Base-by-base conservation (phyloP, 2,113 vertebrate species). In the Sialia sialis region DNA sequence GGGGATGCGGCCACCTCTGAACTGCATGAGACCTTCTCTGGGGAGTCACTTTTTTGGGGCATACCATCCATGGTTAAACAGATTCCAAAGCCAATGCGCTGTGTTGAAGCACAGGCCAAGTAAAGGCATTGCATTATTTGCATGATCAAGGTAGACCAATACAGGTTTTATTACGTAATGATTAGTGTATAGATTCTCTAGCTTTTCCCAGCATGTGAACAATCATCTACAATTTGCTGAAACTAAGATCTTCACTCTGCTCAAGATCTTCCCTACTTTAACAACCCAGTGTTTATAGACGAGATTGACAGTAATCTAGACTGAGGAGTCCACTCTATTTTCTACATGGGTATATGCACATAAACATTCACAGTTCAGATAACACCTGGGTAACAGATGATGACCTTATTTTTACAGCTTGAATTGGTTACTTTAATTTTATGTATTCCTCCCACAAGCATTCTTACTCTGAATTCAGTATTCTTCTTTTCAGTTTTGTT, bases 351-450 rank as follows among this genome's bases (percentile, higher is more conserved):
- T 67, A 22, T 73, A 48, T 11, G 44, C 4, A 8, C 19, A 72
- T 38, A 59, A 78, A 44, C 30, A 67, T 44, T 62, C 63, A 70
- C 51, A 75, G 68, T 36, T 93, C 68, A 56, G 48, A 67, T 2
- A 4, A 41, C 55, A 66, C 17, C 67, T 39, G 72, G 20, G 80
- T 66, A 90, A 80, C 58, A 89, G 43, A 75, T 52, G 32, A 69
- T 72, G 34, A 78, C 41, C 74, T 82, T 72, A 30, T 72, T 87
- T 92, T 86, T 82, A 75, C 49, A 84, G 25, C 25, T 62, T 75
- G 23, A 75, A 58, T 75, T 68, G 7, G 29, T 91, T 87, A 68
- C 89, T 91, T 87, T 84, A 75, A 76, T 4, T 89, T 92, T 69
- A 58, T 60, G 13, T 60, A 78, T 68, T 93, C 44, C 30, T 89